Conservation (phyloP, 2,797 vertebrate species). For the Pseudochirops corinnae region DNA sequence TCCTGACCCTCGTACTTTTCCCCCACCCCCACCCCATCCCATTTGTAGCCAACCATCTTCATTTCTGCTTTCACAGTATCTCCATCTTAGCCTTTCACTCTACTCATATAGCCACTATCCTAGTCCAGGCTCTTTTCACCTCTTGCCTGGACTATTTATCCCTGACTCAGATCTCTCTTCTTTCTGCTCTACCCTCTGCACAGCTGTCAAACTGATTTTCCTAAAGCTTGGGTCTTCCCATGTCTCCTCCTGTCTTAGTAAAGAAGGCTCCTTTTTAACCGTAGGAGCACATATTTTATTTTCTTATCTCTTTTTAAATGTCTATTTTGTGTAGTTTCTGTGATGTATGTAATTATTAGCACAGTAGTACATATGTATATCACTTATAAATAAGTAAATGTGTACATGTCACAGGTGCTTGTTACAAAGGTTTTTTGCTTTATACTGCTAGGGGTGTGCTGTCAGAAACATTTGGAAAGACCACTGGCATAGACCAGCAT, state of each 20-base stretch:
- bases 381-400: neutral
- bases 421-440: neutral
- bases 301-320: slow-evolving; percentile 1
- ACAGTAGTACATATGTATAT: neutral
- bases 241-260: neutral
- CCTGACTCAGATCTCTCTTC: neutral
- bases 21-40: neutral
- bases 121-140: neutral
- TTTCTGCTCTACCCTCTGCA: neutral
- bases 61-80: neutral
- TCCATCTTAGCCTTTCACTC: neutral
- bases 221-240: neutral
- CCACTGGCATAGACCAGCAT: neutral
- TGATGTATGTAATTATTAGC: neutral
- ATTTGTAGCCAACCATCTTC: neutral
- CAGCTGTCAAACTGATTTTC: neutral
- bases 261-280: neutral
- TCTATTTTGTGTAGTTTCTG: neutral
- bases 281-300: neutral
- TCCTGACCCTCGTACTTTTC: neutral
- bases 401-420: neutral
- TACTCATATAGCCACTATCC: neutral
- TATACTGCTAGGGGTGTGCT: neutral
- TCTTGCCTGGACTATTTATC: neutral
- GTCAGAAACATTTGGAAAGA: neutral